phyloP scores from a whole-genome alignment of 2,113 vertebrate species.

The Meles meles region DNA sequence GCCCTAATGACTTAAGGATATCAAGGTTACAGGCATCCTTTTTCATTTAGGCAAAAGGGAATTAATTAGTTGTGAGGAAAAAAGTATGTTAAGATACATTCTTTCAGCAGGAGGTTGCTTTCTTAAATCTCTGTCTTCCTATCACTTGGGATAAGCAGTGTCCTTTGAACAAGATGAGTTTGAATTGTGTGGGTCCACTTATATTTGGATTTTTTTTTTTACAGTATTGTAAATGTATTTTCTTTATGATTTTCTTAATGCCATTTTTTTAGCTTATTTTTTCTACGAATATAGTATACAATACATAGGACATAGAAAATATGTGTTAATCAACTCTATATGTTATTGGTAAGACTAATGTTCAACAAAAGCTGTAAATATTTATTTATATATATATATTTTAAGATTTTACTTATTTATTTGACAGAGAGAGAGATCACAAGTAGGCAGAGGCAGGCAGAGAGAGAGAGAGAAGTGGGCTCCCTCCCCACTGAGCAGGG shows the following conservation, averaged over 20 bases:
- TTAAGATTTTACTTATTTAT: too few relatives aligned
- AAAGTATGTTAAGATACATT: neutral
- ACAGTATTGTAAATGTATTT: neutral
- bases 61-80: conserved; percentile 28
- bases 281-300: neutral
- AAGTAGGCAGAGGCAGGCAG: too few relatives aligned
- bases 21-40: neutral
- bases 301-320: neutral
- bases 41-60: neutral
- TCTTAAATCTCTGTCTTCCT: conserved; percentile 5
- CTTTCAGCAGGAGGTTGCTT: neutral
- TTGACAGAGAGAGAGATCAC: too few relatives aligned
- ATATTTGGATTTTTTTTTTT: neutral
- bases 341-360: neutral
- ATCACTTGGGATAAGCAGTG: neutral
- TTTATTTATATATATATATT: neutral
- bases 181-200: neutral
- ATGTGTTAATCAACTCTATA: neutral
- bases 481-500: too few relatives aligned
- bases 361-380: neutral
- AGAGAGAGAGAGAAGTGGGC: too few relatives aligned
- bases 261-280: neutral
- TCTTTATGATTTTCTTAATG: neutral
- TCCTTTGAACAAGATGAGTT: neutral
- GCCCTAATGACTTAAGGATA: neutral